These are phyloP conservation scores for Tringa solitaria DNA, from an alignment of 2,113 vertebrate species.

Conservation along the genomic window DNA sequence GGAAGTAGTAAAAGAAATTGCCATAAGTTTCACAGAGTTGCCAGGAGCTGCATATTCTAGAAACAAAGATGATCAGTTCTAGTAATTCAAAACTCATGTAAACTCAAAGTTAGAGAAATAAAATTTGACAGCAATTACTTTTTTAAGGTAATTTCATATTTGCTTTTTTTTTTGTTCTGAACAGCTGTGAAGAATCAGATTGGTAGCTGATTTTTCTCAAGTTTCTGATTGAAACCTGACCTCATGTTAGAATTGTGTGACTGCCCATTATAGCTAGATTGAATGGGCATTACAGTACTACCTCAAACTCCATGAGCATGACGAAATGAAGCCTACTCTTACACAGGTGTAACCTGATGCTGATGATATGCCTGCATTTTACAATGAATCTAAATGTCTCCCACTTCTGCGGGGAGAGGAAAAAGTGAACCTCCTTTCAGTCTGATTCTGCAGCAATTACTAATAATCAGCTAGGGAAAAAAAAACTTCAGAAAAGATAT, in stretches of 20 bases:
- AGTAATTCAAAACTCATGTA: background rate
- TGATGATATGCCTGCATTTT: background rate
- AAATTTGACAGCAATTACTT: background rate
- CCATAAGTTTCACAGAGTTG: background rate
- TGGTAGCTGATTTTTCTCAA: background rate
- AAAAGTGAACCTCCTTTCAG: background rate
- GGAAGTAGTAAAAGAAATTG: background rate
- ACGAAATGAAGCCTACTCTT: background rate
- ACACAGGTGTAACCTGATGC: background rate
- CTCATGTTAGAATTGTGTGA: background rate
- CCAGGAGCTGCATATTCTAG: background rate
- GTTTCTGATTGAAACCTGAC: background rate
- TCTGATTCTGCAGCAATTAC: background rate
- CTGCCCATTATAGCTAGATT: background rate
- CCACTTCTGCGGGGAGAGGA: background rate
- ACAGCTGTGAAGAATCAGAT: background rate
- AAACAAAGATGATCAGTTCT: background rate
- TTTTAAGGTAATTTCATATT: background rate
- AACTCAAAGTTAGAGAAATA: background rate
- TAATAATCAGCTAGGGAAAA: background rate
- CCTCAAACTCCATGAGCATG: background rate
- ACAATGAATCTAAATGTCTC: background rate
- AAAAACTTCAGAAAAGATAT: background rate
- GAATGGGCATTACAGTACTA: background rate
- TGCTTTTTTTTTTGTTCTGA: background rate